These are phyloP conservation scores for Ichneumon xanthorius DNA, from an alignment of 2,888 invertebrate genomes.

Conservation along the genomic window DNA sequence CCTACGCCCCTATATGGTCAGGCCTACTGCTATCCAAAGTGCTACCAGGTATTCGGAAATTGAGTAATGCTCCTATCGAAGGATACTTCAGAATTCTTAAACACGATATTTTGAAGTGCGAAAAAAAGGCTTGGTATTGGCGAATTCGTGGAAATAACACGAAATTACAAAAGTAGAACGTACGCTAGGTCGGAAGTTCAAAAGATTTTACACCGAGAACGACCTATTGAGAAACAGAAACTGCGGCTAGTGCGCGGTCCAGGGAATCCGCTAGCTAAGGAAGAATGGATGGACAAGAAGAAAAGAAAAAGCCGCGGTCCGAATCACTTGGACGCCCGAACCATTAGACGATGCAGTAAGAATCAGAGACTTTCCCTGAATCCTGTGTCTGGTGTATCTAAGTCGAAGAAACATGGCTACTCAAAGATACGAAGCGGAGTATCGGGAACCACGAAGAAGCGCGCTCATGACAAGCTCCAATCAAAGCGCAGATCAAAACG, in stretches of 20 bases:
- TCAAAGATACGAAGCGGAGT: background rate
- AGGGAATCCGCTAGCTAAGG: slow-evolving; percentile 3
- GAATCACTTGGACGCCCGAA: slow-evolving; percentile 12
- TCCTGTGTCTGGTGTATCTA: background rate
- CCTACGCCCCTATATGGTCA: slow-evolving; percentile 16
- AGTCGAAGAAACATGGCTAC: background rate
- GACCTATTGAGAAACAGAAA: slow-evolving; percentile 13
- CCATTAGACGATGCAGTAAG: background rate
- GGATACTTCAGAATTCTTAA: slow-evolving; percentile 28
- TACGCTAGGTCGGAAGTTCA: slow-evolving; percentile 15
- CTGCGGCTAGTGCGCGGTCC: slow-evolving; percentile 9
- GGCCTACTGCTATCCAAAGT: background rate
- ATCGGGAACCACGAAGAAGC: background rate
- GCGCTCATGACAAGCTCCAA: background rate
- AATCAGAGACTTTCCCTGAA: background rate
- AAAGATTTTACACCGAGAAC: slow-evolving; percentile 13
- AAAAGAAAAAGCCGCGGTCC: slow-evolving; percentile 1
- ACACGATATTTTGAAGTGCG: slow-evolving; percentile 4
- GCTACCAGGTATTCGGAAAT: background rate
- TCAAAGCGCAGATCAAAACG: no score
- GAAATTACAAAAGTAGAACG: slow-evolving; percentile 12
- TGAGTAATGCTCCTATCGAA: slow-evolving; percentile 30
- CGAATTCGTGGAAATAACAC: slow-evolving; percentile 25
- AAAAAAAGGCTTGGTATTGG: slow-evolving; percentile 5
- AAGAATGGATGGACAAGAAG: slow-evolving; percentile 9